A percentile compares a stretch with the other conserved stretches of the same genome.
phyloP scores from a whole-genome alignment of 2,888 invertebrate genomes.

The Drosophila koepferae region DNA sequence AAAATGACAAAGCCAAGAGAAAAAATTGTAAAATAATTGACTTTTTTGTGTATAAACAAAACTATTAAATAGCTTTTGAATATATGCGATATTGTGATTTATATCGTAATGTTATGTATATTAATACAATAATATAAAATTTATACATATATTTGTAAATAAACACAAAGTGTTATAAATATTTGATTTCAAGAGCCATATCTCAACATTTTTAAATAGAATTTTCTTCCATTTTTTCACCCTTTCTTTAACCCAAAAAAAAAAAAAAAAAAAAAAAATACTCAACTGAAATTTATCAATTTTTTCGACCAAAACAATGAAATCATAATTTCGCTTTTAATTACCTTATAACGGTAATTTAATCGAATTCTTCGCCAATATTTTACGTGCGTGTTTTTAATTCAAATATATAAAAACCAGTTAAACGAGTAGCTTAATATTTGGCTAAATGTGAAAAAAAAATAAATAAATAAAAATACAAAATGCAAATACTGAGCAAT shows the following conservation, averaged over 20 bases:
- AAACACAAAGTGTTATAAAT: neutral
- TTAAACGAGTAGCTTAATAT: slow-evolving; percentile 42
- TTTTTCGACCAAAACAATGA: slow-evolving; percentile 19
- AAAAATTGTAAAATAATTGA: neutral
- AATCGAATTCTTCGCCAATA: slow-evolving; percentile 40
- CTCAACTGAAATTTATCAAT: too few relatives aligned
- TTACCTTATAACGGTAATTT: slow-evolving; percentile 64
- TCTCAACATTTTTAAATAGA: too few relatives aligned
- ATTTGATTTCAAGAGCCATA: neutral
- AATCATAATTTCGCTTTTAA: slow-evolving; percentile 54
- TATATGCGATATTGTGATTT: neutral
- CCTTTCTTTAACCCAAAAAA: neutral
- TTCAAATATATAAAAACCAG: slow-evolving; percentile 58
- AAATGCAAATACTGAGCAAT: slow-evolving; percentile 71
- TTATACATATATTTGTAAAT: too few relatives aligned
- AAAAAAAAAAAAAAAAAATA: too few relatives aligned
- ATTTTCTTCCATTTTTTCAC: neutral
- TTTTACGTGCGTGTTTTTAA: slow-evolving; percentile 19
- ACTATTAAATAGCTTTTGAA: neutral
- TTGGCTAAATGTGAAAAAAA: slow-evolving; percentile 34
- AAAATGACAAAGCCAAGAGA: slow-evolving; percentile 40
- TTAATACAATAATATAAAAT: neutral
- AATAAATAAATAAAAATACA: slow-evolving; percentile 38
- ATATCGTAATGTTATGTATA: neutral
- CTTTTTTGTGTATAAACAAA: neutral